These are phyloP conservation scores for Macroglossus sobrinus DNA, from an alignment of 2,113 vertebrate genomes.

Conservation along the genomic window DNA sequence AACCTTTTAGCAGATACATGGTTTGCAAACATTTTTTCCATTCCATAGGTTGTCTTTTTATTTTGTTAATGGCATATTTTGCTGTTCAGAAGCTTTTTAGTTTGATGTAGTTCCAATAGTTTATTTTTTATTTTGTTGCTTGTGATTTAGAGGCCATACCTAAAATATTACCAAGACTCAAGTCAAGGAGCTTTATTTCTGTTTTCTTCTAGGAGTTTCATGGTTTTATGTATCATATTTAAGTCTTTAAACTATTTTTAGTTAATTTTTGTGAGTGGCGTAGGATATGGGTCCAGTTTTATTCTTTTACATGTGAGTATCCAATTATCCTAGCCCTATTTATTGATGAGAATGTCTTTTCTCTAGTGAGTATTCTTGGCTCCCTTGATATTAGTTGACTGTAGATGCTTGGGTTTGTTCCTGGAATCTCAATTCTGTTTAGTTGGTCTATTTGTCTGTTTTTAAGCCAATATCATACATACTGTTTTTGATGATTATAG, in stretches of 20 bases:
- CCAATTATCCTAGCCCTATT: not conserved
- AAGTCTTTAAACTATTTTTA: not conserved
- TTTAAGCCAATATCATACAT: too few relatives aligned
- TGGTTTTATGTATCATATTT: not conserved
- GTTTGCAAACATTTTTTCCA: not conserved
- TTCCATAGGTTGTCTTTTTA: not conserved
- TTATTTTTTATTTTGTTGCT: not conserved
- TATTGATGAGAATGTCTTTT: not conserved
- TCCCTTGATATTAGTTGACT: not conserved
- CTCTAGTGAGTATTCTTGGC: not conserved
- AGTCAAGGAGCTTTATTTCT: not conserved
- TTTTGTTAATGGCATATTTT: not conserved
- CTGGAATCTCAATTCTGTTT: too few relatives aligned
- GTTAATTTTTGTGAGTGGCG: not conserved
- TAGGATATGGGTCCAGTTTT: not conserved
- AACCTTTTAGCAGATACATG: not conserved
- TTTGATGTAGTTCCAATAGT: not conserved
- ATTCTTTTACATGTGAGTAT: not conserved
- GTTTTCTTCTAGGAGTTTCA: not conserved
- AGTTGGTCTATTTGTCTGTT: too few relatives aligned
- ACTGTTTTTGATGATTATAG: not conserved
- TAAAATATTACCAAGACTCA: not conserved
- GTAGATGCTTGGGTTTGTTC: too few relatives aligned
- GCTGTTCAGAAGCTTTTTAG: not conserved
- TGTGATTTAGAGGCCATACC: not conserved